Percentiles rank a stretch among this genome's conserved stretches.
Conservation (phyloP, 2,113 vertebrate species). For the Halcyon malimbica region DNA sequence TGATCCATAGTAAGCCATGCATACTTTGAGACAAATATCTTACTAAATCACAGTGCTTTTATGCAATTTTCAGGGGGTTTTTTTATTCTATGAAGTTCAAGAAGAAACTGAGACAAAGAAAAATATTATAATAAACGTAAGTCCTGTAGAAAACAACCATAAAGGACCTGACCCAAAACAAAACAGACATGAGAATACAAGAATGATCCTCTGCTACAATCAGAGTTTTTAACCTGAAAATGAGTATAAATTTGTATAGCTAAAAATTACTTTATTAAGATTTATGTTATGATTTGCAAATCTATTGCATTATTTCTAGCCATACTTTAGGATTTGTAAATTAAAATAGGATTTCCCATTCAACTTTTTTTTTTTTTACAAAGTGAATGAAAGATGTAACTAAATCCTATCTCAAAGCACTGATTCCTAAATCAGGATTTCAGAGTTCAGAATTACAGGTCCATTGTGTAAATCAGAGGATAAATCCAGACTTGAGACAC, state of each 20-base stretch:
- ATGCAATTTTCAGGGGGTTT: not conserved
- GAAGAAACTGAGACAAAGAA: not conserved
- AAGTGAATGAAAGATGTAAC: not conserved
- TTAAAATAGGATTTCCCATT: constrained; percentile 14
- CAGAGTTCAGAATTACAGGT: not conserved
- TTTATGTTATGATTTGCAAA: not conserved
- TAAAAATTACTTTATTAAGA: constrained; percentile 10
- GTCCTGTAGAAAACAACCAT: not conserved
- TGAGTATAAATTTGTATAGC: not conserved
- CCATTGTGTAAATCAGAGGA: not conserved
- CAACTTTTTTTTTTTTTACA: not conserved
- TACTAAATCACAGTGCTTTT: not conserved
- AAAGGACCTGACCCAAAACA: not conserved
- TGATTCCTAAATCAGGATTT: not conserved
- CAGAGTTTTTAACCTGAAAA: not conserved
- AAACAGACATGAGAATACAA: not conserved
- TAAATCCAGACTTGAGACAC: not conserved
- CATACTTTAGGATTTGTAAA: constrained; percentile 12
- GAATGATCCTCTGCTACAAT: not conserved
- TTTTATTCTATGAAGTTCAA: not conserved
- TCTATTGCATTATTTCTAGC: not conserved
- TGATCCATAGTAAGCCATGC: not conserved
- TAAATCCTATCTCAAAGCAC: not conserved
- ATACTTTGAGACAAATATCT: not conserved
- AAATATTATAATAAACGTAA: not conserved